These are phyloP conservation scores for Machimus rusticus DNA, from an alignment of 2,888 invertebrate species.

Conservation along the genomic window DNA sequence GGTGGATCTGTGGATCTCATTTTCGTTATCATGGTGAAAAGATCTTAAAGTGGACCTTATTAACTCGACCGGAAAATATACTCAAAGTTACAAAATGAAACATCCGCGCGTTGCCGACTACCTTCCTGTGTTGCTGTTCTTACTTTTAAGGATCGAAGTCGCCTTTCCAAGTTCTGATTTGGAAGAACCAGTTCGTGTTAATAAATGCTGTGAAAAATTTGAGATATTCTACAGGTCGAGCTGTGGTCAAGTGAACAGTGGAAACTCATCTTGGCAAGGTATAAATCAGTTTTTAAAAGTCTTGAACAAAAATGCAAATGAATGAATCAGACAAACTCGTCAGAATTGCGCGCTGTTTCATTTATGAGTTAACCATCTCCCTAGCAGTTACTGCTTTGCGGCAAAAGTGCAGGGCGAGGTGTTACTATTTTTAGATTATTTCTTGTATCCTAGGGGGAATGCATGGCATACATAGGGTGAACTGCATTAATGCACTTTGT, in stretches of 20 bases:
- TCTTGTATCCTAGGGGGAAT: not conserved
- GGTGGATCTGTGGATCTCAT: not conserved
- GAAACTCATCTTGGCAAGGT: slow-evolving; percentile 66
- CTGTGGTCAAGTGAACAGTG: slow-evolving; percentile 70
- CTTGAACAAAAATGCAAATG: slow-evolving; percentile 50
- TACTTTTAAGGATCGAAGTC: not conserved
- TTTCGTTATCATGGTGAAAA: not conserved
- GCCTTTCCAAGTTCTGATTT: slow-evolving; percentile 43
- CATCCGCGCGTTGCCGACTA: not conserved
- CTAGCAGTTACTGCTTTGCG: not conserved
- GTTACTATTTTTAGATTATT: not conserved
- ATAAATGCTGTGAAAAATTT: slow-evolving; percentile 80
- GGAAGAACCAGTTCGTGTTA: slow-evolving; percentile 67
- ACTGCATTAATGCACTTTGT: not conserved
- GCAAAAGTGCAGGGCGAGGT: not conserved
- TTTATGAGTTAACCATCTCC: not conserved
- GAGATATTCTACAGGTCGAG: slow-evolving; percentile 74
- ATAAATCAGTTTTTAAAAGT: slow-evolving; percentile 43
- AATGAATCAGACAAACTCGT: not conserved
- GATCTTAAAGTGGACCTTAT: not conserved
- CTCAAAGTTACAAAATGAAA: not conserved
- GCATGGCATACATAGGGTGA: not conserved
- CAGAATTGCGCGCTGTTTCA: not conserved
- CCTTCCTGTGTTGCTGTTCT: not conserved
- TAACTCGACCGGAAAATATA: not conserved